Conservation (phyloP, 2,797 vertebrate species). For the Moxostoma hubbsi region DNA sequence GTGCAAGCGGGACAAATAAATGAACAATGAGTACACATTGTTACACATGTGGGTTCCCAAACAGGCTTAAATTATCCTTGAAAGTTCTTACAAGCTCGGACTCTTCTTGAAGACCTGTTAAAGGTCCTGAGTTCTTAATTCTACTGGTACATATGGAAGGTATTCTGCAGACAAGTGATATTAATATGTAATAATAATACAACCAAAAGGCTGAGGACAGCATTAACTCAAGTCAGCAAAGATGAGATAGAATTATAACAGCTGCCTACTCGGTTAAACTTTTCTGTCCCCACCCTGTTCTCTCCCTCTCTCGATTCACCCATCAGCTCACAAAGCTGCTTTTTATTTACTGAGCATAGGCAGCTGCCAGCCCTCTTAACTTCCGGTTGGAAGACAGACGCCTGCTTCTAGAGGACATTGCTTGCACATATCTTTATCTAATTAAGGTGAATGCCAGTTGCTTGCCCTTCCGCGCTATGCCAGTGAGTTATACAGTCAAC, state of each 20-base stretch:
- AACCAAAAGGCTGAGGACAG: conserved; percentile 73
- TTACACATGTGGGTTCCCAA: conserved; percentile 41
- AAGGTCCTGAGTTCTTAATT: background rate
- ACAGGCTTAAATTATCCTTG: background rate
- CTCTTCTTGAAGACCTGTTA: no score
- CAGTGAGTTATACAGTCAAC: conserved; percentile 77
- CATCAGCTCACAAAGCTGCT: conserved; percentile 76
- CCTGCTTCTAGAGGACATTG: conserved; percentile 81
- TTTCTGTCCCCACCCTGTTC: conserved; percentile 21
- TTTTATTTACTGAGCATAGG: conserved; percentile 79
- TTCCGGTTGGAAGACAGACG: conserved; percentile 75
- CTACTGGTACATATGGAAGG: conserved; percentile 4
- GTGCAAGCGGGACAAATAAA: conserved; percentile 72
- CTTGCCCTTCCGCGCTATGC: conserved; percentile 72
- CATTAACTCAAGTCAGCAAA: conserved; percentile 77
- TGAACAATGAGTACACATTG: conserved; percentile 73
- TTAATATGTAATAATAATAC: conserved; percentile 55
- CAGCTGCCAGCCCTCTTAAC: conserved; percentile 81
- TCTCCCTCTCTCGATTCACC: conserved; percentile 44
- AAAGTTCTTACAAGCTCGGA: no score
- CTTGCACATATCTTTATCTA: conserved; percentile 81
- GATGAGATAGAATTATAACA: conserved; percentile 75
- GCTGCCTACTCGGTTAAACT: conserved; percentile 71
- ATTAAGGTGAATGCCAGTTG: conserved; percentile 84
- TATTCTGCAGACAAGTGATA: conserved; percentile 9